These are phyloP conservation scores for Lepidothrix coronata DNA, from an alignment of 2,113 vertebrate genomes.

Conservation along the genomic window DNA sequence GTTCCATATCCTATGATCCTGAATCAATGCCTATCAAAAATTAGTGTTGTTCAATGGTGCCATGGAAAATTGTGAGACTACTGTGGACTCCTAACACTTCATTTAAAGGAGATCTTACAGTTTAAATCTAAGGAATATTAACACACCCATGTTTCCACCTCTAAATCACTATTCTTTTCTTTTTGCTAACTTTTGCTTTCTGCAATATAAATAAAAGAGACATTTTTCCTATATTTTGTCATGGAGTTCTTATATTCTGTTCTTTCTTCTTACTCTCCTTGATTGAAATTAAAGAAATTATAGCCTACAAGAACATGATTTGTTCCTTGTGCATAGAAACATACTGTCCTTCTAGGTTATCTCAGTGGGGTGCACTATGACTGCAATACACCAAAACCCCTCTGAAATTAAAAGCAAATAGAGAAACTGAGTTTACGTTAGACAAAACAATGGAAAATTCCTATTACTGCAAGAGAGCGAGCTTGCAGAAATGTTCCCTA, in stretches of 20 bases:
- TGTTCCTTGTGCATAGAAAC: background rate
- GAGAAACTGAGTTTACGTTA: background rate
- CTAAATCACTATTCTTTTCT: background rate
- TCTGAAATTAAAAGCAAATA: constrained; percentile 37
- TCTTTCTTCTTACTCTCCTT: background rate
- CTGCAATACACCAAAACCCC: constrained; percentile 25
- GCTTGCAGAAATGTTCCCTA: background rate
- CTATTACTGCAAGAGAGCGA: background rate
- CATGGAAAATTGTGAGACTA: background rate
- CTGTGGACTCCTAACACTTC: background rate
- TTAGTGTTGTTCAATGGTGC: background rate
- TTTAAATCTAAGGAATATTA: background rate
- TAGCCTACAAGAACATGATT: background rate
- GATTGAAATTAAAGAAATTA: constrained; percentile 1
- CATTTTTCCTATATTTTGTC: background rate
- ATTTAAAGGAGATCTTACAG: background rate
- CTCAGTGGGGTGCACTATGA: constrained; percentile 10
- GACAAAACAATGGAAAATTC: constrained; percentile 19
- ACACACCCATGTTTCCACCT: background rate
- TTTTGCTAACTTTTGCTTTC: background rate
- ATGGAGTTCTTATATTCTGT: background rate
- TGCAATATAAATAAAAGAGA: background rate
- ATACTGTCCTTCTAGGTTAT: background rate
- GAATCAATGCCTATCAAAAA: background rate
- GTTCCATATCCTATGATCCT: background rate